A percentile compares a stretch with the other conserved stretches of the same genome.
phyloP scores from a whole-genome alignment of 2,797 vertebrate species.

The Fistularia commersonii region DNA sequence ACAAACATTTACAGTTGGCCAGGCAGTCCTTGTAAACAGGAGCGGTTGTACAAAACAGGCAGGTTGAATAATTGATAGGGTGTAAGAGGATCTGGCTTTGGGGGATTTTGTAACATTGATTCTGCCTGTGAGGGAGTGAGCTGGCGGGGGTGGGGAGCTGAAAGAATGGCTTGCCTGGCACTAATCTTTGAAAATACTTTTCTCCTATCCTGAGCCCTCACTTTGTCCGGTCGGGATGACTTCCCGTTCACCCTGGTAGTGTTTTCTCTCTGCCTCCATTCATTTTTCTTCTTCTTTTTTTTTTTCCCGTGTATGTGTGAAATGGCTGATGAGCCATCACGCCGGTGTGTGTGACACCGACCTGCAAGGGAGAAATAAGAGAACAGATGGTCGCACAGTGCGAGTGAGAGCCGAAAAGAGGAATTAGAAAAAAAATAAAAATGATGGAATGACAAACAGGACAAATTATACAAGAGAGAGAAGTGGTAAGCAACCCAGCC shows the following conservation, averaged over 20 bases:
- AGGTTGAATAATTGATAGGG: constrained; percentile 84
- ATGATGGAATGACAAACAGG: constrained; percentile 49
- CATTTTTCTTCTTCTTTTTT: constrained; percentile 20
- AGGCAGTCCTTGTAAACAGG: constrained; percentile 86
- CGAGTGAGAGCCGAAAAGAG: constrained; percentile 48
- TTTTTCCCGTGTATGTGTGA: constrained; percentile 19
- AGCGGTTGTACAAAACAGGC: constrained; percentile 82
- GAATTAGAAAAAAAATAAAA: constrained; percentile 29
- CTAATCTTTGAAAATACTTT: constrained; percentile 50
- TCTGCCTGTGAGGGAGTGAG: constrained; percentile 60
- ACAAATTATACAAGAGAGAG: constrained; percentile 18
- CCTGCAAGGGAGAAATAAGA: constrained; percentile 50
- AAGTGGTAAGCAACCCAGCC: constrained; percentile 14
- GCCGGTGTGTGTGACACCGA: constrained; percentile 21
- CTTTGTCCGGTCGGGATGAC: constrained; percentile 11
- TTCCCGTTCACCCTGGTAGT: constrained; percentile 20
- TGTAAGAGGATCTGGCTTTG: constrained; percentile 77
- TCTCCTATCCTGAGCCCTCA: constrained; percentile 44
- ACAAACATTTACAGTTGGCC: constrained; percentile 82
- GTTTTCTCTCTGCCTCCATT: constrained; percentile 17
- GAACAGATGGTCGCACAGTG: constrained; percentile 49
- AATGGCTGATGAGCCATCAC: constrained; percentile 38
- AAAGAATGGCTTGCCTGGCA: constrained; percentile 55
- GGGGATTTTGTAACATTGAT: constrained; percentile 77
- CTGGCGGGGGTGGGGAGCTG: constrained; percentile 33